phyloP scores from a whole-genome alignment of 2,113 vertebrate species.

The Scomber scombrus region DNA sequence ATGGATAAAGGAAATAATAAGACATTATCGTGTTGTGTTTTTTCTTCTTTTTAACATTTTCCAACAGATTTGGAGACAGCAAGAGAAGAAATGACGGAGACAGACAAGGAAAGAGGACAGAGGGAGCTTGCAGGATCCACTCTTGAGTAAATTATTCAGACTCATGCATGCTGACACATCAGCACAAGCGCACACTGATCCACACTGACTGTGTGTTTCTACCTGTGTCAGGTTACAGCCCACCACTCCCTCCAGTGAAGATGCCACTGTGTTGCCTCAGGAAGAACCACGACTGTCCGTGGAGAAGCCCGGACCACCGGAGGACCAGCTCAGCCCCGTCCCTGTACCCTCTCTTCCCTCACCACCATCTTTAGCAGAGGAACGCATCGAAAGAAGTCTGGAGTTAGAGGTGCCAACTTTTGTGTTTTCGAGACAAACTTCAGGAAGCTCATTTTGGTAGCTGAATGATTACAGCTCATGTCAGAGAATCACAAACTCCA shows the following conservation, averaged over 20 bases:
- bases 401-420: conserved; percentile 48
- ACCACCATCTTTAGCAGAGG: background rate
- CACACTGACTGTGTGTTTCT: background rate
- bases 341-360: conserved; percentile 19
- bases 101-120: conserved; percentile 14
- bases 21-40: too few relatives aligned
- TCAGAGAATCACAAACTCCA: too few relatives aligned
- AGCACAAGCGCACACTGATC: background rate
- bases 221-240: conserved; percentile 63
- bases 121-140: conserved; percentile 50
- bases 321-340: conserved; percentile 59
- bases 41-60: background rate
- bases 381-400: too few relatives aligned
- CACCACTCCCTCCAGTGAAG: conserved; percentile 46
- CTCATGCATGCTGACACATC: background rate
- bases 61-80: conserved; percentile 21
- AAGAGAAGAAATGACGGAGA: conserved; percentile 15
- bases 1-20: background rate
- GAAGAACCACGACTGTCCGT: conserved; percentile 47
- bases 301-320: conserved; percentile 27
- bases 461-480: too few relatives aligned
- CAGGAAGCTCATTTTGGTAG: too few relatives aligned
- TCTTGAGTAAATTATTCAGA: conserved; percentile 61
- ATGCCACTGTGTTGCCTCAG: conserved; percentile 49
- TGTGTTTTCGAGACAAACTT: background rate